These are phyloP conservation scores for Sialia sialis DNA, from an alignment of 2,113 vertebrate species.

Conservation along the genomic window DNA sequence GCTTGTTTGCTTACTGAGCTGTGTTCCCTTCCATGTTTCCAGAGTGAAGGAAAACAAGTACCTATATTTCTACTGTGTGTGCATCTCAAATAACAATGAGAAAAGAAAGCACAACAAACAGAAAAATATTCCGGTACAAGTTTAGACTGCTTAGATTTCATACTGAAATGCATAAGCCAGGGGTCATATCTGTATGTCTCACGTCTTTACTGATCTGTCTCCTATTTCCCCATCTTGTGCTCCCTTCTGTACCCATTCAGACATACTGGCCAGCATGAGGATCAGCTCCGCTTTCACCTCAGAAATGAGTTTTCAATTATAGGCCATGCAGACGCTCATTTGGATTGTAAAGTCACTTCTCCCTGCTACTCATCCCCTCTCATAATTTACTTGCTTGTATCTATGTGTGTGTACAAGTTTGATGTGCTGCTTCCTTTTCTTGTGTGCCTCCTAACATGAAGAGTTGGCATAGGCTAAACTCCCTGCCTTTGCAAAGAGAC, in stretches of 20 bases:
- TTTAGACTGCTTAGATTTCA: background rate
- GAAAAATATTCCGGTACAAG: background rate
- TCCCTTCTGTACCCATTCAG: background rate
- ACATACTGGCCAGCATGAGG: background rate
- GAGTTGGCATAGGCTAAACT: background rate
- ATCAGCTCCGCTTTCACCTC: background rate
- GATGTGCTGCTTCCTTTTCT: background rate
- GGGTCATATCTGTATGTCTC: background rate
- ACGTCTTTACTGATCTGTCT: background rate
- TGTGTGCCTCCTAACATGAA: background rate
- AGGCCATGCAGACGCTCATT: background rate
- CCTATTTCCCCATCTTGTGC: background rate
- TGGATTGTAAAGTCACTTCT: background rate
- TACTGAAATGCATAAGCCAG: background rate
- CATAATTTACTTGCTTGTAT: background rate
- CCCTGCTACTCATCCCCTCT: background rate
- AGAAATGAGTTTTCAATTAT: background rate
- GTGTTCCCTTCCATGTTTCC: slow-evolving; percentile 1
- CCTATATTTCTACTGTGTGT: background rate
- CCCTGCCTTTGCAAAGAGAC: background rate
- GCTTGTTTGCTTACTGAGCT: slow-evolving; percentile 34
- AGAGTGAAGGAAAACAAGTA: slow-evolving; percentile 6
- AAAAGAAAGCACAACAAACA: background rate
- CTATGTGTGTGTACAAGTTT: background rate
- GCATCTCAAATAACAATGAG: background rate